Evolutionary conservation across 2,113 vertebrate genomes (phyloP), one percentile per base, ranked within the genome.

Genomic region (Amphilophus citrinellus): DNA sequence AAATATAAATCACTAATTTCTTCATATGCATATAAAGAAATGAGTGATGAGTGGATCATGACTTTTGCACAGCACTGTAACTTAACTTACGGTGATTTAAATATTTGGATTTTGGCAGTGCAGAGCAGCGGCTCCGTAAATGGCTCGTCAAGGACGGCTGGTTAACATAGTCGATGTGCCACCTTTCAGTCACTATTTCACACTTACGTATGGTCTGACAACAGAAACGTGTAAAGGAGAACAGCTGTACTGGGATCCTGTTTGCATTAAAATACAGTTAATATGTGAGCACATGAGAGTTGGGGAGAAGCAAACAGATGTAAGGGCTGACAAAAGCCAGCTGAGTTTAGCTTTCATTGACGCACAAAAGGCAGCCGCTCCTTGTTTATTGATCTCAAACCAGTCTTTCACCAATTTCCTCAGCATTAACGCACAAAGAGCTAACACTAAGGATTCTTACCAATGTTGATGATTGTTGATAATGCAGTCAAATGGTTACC

Each of bases 161-260:
- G 10, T 73, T 56, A 73, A 5, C 47, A 9, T 56, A 35, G 27
- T 30, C 1, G 3, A 53, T 32, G 68, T 56, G 27, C 47, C 68
- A 56, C 68, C 68, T 56, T 73, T 73, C 27, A 73, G 27, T 73
- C 47, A 73, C 68, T 35, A 50, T 35, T 73, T 73, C 68, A 73
- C 68, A 73, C 68, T 73, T 56, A 73, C n/a, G 32, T 56, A 73
- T 14, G 32, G 47, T 56, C 47, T 56, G 68, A 73, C 27, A 73
- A n/a, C 68, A 73, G 68, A 73, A 56, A 73, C 0, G 4, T 71
- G 44, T 56, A 56, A 73, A 56, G 35, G 47, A 35, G 18, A 73
- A 53, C 68, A 73, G 68, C 17, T 73, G 44, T 53, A 73, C 27
- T 56, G 27, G 47, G 35, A 73, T n/a, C 56, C 47, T 56, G 24